A percentile compares a stretch with the other conserved stretches of the same genome.
Evolutionary conservation across 1,140 invertebrate genomes (phyloP).

Genomic region (Sarcophaga peregrina): DNA sequence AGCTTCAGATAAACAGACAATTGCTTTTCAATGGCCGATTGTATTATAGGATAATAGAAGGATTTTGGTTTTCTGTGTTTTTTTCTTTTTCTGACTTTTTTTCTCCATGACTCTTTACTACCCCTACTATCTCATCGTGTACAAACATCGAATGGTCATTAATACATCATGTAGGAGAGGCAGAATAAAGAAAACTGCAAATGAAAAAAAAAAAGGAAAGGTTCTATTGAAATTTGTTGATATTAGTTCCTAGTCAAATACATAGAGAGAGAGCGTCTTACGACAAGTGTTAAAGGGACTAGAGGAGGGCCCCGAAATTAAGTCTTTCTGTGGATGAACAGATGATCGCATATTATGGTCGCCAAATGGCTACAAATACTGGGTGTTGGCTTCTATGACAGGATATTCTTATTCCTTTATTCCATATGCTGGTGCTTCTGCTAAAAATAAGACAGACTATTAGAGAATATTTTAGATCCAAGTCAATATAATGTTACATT

Average conservation of each 20-base stretch:
- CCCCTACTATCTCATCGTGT: background rate
- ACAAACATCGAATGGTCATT: slow-evolving; percentile 36
- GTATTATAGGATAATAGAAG: slow-evolving; percentile 32
- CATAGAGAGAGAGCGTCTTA: too few species aligned
- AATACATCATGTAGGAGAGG: slow-evolving; percentile 14
- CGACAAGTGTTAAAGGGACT: too few species aligned
- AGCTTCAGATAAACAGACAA: slow-evolving; percentile 7
- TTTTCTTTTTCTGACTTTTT: background rate
- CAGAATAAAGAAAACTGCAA: background rate
- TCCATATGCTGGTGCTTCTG: too few species aligned
- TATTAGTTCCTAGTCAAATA: background rate
- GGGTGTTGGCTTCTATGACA: too few species aligned
- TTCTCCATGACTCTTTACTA: background rate
- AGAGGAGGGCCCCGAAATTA: too few species aligned
- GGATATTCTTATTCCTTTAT: too few species aligned
- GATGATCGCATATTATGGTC: too few species aligned
- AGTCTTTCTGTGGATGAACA: too few species aligned
- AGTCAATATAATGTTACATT: too few species aligned
- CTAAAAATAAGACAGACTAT: too few species aligned
- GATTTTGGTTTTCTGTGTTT: slow-evolving; percentile 14
- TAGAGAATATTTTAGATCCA: too few species aligned
- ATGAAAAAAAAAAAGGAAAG: background rate
- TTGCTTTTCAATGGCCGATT: slow-evolving; percentile 33
- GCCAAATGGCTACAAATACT: too few species aligned
- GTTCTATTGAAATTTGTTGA: slow-evolving; percentile 1